Percentiles rank a stretch among this genome's conserved stretches.
phyloP scores from a whole-genome alignment of 2,797 vertebrate species.

The Aphelocoma californica region DNA sequence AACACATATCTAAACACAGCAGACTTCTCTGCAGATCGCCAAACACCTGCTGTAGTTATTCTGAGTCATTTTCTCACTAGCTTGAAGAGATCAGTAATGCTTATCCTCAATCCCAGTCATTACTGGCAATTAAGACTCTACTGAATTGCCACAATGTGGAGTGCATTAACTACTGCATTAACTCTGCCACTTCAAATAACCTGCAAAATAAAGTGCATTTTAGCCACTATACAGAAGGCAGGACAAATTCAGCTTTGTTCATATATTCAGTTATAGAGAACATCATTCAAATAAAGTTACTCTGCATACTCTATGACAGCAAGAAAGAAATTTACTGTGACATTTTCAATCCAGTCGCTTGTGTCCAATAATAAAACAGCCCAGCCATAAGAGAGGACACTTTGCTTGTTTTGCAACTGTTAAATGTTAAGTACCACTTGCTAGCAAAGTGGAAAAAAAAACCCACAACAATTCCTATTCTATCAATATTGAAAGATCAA shows the following conservation, averaged over 20 bases:
- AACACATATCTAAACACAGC: neutral
- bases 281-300: neutral
- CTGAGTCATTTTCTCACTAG: neutral
- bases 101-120: neutral
- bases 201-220: neutral
- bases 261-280: neutral
- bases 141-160: neutral
- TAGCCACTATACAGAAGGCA: neutral
- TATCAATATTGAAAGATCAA: neutral
- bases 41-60: neutral
- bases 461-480: neutral
- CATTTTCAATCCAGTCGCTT: neutral
- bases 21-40: neutral
- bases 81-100: neutral
- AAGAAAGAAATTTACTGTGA: neutral
- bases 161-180: neutral
- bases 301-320: neutral
- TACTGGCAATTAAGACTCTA: neutral
- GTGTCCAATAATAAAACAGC: neutral
- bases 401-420: neutral
- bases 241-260: neutral
- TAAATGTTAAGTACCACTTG: neutral
- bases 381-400: neutral
- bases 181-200: neutral
- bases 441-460: neutral